Evolutionary conservation across 2,113 vertebrate genomes (phyloP), one percentile per base, ranked within the genome.

Genomic region (Callipepla californica): DNA sequence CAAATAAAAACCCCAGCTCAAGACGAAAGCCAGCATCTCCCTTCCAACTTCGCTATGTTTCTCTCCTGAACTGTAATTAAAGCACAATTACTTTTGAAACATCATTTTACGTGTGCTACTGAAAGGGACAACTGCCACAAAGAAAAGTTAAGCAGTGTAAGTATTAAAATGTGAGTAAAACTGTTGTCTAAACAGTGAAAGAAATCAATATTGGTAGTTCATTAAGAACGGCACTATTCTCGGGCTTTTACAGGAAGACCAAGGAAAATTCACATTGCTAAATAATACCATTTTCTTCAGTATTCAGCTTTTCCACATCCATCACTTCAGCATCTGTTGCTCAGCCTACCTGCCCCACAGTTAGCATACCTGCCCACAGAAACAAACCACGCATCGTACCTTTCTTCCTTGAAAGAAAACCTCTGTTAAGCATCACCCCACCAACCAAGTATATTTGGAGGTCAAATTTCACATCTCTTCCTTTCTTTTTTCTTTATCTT

Each of bases 381-480:
- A 88, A 82, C 38, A 92, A 89, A 80, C 72, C 85, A 80, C 78
- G 87, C 17, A 23, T 28, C 34, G 36, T 17, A 78, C 55, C 28
- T 63, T 80, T 72, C 26, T 67, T 89, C 42, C 75, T 58, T 26
- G 8, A 10, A 1, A 62, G 48, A 85, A 69, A 90, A 82, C 36
- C 32, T 78, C 89, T 69, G 47, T 10, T 9, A 61, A 26, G 45
- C 73, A 91, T 78, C 63, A 89, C 10, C 26, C 79, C 53, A 78
- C 77, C 65, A 86, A 53, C n/a, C 30, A 69, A 92, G 45, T 34
- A 21, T 72, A 68, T 76, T 72, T 73, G 25, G 75, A 88, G 66
- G 59, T 96, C 80, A 78, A 79, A 75, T 72, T 95, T 92, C 87
- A 93, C 70, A 50, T 62, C 51, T 76, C 78, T 89, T 75, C 30